A percentile compares a stretch with the other conserved stretches of the same genome.
Evolutionary conservation across 2,113 vertebrate genomes (phyloP).

Genomic region (Cygnus buccinator): DNA sequence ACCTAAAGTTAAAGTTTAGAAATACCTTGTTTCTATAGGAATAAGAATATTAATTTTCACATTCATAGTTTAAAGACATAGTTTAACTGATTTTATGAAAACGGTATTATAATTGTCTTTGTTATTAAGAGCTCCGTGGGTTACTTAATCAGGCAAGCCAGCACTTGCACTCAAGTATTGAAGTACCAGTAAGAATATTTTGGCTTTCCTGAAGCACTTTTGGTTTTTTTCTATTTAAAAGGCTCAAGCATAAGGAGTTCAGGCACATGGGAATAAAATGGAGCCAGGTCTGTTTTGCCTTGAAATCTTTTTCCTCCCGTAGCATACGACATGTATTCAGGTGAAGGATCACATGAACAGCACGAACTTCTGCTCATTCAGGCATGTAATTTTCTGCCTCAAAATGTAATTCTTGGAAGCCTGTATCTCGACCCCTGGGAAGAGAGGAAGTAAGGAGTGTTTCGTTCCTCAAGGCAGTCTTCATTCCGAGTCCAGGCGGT

Average conservation of each 20-base stretch:
- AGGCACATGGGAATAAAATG: not conserved
- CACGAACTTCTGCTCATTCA: not conserved
- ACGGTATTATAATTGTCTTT: not conserved
- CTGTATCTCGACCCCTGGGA: not conserved
- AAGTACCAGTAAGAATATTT: not conserved
- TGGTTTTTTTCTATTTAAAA: not conserved
- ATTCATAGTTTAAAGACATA: not conserved
- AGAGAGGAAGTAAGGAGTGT: not conserved
- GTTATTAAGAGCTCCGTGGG: slow-evolving; percentile 25
- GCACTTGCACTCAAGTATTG: slow-evolving; percentile 29
- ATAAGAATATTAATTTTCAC: not conserved
- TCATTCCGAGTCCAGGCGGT: accelerated
- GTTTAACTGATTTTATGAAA: slow-evolving; percentile 3
- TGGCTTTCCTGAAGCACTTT: not conserved
- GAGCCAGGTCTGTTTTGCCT: not conserved
- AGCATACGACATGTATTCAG: not conserved
- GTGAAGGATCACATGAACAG: not conserved
- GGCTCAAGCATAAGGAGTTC: not conserved
- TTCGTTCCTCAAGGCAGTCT: not conserved
- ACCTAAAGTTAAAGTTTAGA: not conserved
- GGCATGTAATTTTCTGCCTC: not conserved
- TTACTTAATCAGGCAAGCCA: slow-evolving; percentile 55
- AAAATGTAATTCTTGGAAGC: not conserved
- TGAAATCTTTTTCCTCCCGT: not conserved
- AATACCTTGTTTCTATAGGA: not conserved